Conservation (phyloP, 2,888 invertebrate species). For the Drosophila austrosaltans region DNA sequence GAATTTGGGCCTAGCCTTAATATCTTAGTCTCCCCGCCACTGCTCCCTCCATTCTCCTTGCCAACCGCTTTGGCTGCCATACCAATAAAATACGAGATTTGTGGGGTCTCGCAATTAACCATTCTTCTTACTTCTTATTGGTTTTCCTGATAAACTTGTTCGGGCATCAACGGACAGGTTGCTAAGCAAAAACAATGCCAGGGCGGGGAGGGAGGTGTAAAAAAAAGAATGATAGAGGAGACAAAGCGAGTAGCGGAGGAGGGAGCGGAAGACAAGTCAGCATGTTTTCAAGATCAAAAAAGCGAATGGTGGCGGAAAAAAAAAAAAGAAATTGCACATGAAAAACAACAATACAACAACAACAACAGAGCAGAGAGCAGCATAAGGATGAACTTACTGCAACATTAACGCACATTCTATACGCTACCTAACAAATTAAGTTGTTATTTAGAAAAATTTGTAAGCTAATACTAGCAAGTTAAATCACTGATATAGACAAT, state of each 20-base stretch:
- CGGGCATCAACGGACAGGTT: slow-evolving; percentile 52
- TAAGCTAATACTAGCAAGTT: too few species aligned
- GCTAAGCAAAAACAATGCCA: slow-evolving; percentile 15
- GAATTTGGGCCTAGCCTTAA: slow-evolving; percentile 39
- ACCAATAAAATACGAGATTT: slow-evolving; percentile 40
- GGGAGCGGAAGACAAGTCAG: slow-evolving; percentile 26
- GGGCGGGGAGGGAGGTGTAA: background rate
- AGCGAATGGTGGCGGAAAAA: slow-evolving; percentile 66
- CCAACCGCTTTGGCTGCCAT: background rate
- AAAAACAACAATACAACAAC: slow-evolving; percentile 31
- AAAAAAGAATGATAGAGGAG: too few species aligned
- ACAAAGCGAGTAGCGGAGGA: background rate
- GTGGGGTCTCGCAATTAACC: slow-evolving; percentile 54
- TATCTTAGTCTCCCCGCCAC: slow-evolving; percentile 29
- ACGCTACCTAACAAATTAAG: background rate
- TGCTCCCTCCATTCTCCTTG: slow-evolving; percentile 10
- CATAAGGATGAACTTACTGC: background rate
- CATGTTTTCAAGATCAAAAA: slow-evolving; percentile 71
- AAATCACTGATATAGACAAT: too few species aligned
- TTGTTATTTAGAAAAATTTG: too few species aligned
- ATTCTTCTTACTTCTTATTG: slow-evolving; percentile 66
- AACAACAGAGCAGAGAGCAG: slow-evolving; percentile 30
- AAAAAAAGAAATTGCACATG: slow-evolving; percentile 52
- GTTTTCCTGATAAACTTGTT: slow-evolving; percentile 70
- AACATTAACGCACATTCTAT: background rate